Evolutionary conservation across 2,888 invertebrate species (phyloP).

Genomic region (Rutpela maculata): DNA sequence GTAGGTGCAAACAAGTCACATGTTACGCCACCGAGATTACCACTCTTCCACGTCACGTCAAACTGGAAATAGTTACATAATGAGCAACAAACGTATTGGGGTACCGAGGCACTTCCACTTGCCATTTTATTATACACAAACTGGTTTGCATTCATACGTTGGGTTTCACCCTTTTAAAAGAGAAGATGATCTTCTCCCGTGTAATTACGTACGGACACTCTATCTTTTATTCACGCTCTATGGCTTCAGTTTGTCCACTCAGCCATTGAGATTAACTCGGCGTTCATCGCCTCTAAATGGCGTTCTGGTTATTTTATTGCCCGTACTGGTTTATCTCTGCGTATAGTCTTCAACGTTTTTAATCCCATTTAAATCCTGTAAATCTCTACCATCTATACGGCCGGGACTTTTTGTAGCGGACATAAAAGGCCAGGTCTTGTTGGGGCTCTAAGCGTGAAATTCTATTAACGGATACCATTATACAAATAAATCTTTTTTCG

Average conservation of each 20-base stretch:
- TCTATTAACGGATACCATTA: conserved; percentile 7
- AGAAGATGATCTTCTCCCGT: not conserved
- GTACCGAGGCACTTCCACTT: not conserved
- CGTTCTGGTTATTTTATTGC: conserved; percentile 45
- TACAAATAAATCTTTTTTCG: not conserved
- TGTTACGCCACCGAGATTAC: not conserved
- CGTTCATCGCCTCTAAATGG: conserved; percentile 45
- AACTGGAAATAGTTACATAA: conserved; percentile 18
- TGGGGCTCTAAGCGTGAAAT: conserved; percentile 2
- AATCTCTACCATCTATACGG: conserved; percentile 28
- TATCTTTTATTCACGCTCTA: conserved; percentile 54
- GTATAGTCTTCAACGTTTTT: conserved; percentile 47
- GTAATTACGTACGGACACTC: conserved; percentile 29
- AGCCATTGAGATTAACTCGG: conserved; percentile 51
- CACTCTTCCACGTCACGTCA: not conserved
- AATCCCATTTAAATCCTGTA: conserved; percentile 45
- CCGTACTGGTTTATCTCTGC: conserved; percentile 52
- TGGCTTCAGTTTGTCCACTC: conserved; percentile 51
- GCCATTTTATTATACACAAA: conserved; percentile 4
- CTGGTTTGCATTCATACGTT: conserved; percentile 26
- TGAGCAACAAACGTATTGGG: conserved; percentile 15
- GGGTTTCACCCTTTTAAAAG: conserved; percentile 26
- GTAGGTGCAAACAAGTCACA: too few species aligned
- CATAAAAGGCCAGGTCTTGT: conserved; percentile 7
- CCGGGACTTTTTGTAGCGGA: not conserved